Evolutionary conservation across 1,140 invertebrate species (phyloP).

Genomic region (Camponotus vicinus): DNA sequence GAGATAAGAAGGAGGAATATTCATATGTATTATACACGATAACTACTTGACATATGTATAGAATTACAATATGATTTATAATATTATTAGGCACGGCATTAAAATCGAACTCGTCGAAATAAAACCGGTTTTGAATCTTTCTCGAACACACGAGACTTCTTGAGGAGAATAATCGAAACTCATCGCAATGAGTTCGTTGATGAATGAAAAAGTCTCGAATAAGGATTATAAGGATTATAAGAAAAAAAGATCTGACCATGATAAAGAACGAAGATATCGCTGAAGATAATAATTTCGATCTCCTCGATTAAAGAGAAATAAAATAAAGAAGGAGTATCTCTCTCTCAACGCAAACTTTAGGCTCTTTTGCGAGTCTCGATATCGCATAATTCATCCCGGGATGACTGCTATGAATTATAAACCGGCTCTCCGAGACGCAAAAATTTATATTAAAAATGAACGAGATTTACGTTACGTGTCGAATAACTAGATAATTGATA

Average conservation of each 20-base stretch:
- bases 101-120: slow-evolving; percentile 31
- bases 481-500: slow-evolving; percentile 50
- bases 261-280: slow-evolving; percentile 37
- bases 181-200: slow-evolving; percentile 5
- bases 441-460: slow-evolving; percentile 56
- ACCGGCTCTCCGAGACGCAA: background rate
- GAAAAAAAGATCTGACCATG: slow-evolving; percentile 12
- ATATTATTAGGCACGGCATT: slow-evolving; percentile 2
- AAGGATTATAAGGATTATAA: slow-evolving; percentile 52
- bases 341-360: slow-evolving; percentile 23
- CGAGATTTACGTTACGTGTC: slow-evolving; percentile 28
- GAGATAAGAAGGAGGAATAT: background rate
- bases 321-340: slow-evolving; percentile 10
- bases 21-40: background rate
- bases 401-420: slow-evolving; percentile 41
- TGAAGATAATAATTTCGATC: slow-evolving; percentile 48
- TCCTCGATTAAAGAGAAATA: slow-evolving; percentile 40
- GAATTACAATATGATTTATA: background rate
- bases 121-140: slow-evolving; percentile 42
- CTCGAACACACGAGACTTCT: slow-evolving; percentile 8
- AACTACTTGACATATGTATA: background rate
- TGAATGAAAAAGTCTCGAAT: slow-evolving; percentile 18
- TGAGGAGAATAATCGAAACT: slow-evolving; percentile 21
- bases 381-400: slow-evolving; percentile 41
- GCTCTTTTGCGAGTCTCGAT: slow-evolving; percentile 21